A percentile compares a stretch with the other conserved stretches of the same genome.
phyloP scores from a whole-genome alignment of 30 jellyfish, hydroid and myxozoan species.

The Rhopilema esculentum region DNA sequence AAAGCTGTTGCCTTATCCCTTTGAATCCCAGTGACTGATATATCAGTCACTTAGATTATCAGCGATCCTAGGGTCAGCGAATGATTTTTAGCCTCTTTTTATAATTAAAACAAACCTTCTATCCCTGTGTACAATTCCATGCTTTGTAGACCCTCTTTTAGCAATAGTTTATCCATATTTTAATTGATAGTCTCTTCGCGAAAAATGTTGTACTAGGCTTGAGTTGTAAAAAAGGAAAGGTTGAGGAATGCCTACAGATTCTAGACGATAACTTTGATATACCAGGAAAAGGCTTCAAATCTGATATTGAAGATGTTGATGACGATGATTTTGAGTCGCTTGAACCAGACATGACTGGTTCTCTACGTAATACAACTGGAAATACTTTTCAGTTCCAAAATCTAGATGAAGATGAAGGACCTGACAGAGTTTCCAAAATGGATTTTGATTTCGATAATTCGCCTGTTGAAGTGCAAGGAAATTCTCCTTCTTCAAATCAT shows the following conservation, averaged over 20 bases:
- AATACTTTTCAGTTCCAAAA: background rate
- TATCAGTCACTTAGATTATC: background rate
- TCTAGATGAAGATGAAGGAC: constrained; percentile 2
- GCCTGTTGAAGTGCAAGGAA: background rate
- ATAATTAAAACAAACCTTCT: background rate
- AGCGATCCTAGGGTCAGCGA: background rate
- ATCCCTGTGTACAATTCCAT: background rate
- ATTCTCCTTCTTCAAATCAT: background rate
- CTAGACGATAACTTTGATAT: background rate
- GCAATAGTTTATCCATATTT: background rate
- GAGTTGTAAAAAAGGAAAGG: background rate
- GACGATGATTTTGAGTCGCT: too few species aligned
- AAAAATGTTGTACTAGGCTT: background rate
- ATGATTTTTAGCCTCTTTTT: background rate
- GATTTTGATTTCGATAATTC: background rate
- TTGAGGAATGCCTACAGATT: constrained; percentile 7
- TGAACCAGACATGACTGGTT: too few species aligned
- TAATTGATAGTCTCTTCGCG: background rate
- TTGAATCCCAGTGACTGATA: background rate
- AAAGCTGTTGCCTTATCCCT: constrained; percentile 49
- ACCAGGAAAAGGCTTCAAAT: background rate
- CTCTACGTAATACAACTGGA: background rate
- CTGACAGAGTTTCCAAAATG: background rate
- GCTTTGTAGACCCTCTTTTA: background rate
- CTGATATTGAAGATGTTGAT: too few species aligned